Base-by-base conservation (phyloP, 1,140 invertebrate species). In the Teleopsis dalmanni region DNA sequence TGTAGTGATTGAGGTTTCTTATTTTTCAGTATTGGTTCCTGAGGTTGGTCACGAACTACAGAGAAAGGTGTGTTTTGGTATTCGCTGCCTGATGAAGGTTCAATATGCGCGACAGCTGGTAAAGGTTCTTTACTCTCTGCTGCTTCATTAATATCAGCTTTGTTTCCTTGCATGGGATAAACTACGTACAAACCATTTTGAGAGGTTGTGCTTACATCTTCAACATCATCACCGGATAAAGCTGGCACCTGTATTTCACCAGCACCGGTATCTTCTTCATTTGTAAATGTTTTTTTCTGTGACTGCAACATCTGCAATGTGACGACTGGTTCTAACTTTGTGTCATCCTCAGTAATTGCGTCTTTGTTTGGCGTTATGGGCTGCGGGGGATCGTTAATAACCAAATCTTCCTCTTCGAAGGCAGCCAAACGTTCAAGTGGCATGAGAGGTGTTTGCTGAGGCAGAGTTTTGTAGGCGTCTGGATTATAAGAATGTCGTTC, bases 241-340 rank as follows among this genome's bases (percentile, higher is more conserved):
- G 55, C 57, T 6, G 61, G 58, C 3, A 64, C 65, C 34, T 64
- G 59, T 10, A 60, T 62, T 16, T 67, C 60, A 0, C 65, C 69
- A 4, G 57, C 56, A 0, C 65, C 69, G 0, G 57, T 62, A 18
- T 63, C 58, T 21, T 67, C 59, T 11, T 57, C 51, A 22, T 58
- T 36, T 18, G 57, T 57, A 0, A 58, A 27, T 0, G 62, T 46
- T 25, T 68, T 67, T 19, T 70, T 68, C 22, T 71, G 75, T 0
- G 73, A 73, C 52, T 77, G 73, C 29, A 84, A 75, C 81, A 84
- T 84, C 62, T 84, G 82, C 23, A 84, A 60, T 1, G 82, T 83
- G 40, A 78, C 75, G 1, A 79, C 75, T 36, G 67, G 67, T 43
- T 71, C 68, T 46, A 70, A 38, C 33, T 69, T 64, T 4, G 57